phyloP scores from a whole-genome alignment of 2,113 vertebrate species.

The Andinoacara biseriatus region DNA sequence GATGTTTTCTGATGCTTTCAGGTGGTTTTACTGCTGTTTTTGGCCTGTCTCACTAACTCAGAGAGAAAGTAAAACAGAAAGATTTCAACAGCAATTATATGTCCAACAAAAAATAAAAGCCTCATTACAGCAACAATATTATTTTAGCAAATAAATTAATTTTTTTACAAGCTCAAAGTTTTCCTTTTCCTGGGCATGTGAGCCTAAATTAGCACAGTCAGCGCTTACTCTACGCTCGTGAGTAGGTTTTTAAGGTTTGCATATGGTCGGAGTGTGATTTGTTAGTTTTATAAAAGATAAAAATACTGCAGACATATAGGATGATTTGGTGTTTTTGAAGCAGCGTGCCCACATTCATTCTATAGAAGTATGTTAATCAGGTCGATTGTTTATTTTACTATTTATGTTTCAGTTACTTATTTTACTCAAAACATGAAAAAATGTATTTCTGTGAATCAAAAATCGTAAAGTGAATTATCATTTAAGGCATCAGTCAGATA shows the following conservation, averaged over 20 bases:
- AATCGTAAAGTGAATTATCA: background rate
- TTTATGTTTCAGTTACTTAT: background rate
- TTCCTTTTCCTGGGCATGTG: background rate
- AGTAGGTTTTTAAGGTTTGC: background rate
- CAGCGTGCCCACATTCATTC: background rate
- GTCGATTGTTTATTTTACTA: background rate
- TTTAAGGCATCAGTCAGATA: background rate
- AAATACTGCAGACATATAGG: background rate
- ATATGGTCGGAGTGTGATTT: background rate
- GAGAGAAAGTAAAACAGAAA: background rate
- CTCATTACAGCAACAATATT: background rate
- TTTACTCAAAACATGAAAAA: background rate
- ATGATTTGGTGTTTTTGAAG: background rate
- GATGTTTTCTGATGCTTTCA: slow-evolving; percentile 25
- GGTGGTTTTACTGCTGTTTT: slow-evolving; percentile 13
- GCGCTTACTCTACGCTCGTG: background rate
- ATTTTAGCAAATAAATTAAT: background rate
- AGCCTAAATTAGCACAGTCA: background rate
- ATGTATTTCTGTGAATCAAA: background rate
- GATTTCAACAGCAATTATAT: background rate
- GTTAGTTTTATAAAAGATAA: background rate
- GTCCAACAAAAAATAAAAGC: background rate
- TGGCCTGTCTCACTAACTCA: background rate
- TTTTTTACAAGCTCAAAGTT: background rate
- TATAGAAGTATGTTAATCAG: background rate